Evolutionary conservation across 53 echinoderm and acorn worm species (phyloP), one percentile per base, ranked within the genome.

Genomic region (Temnopleurus reevesii): DNA sequence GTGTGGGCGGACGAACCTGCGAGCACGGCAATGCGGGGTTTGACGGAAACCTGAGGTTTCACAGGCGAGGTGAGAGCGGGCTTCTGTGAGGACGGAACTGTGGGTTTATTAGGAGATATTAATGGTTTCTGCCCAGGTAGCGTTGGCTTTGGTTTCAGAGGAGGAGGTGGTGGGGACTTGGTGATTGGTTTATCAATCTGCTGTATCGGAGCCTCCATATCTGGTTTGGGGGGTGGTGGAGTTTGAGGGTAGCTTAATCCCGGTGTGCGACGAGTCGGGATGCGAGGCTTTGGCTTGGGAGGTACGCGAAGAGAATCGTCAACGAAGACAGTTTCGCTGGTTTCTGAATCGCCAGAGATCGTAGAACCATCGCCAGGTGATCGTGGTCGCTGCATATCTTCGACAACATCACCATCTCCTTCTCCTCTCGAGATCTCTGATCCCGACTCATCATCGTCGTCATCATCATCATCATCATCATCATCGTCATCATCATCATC

Each of bases 341-440:
- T 44, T 82, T 82, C 82, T 9, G 33, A 34, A 5, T 35, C 53
- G 2, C 34, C 54, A 15, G 83, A 36, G 10, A 60, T 26, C 3
- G 88, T 33, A 29, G 88, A 64, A n/a, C 76, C 88, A 27, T 87
- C 88, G 30, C 88, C 76, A 17, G 88, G 88, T 33, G 88, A 87
- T 33, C 88, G 65, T 18, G 88, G 88, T 2, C 88, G 12, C 64
- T 31, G 18, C 25, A 46, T 30, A 12, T 19, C 61, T 21, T 46
- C 65, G 10, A 64, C 27, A 17, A 46, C 71, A 47, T 86, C 71
- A n/a, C 53, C 53, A 47, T 66, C 34, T 53, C 34, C 66, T 49
- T 66, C 76, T 61, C 86, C 61, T 28, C 44, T 59, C 28, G 58
- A 13, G 27, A 26, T 21, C 7, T 3, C 63, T 21, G 45, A 58